Conservation (phyloP, 2,113 vertebrate genomes). For the Eublepharis macularius region DNA sequence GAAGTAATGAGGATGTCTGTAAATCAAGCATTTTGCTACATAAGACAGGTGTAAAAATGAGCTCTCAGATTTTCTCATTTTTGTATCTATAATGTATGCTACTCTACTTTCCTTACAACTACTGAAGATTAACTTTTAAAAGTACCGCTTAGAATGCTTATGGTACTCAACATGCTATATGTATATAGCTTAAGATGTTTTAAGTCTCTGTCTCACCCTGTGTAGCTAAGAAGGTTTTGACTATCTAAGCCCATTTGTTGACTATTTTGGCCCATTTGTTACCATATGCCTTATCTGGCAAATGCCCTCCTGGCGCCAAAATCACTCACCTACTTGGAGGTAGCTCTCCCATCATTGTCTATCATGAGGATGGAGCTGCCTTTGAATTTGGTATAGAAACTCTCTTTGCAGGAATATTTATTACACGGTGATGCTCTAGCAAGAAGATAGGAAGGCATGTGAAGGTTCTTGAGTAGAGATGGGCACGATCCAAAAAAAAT, state of each 20-base stretch:
- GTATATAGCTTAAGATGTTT: neutral
- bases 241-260: neutral
- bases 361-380: too few relatives aligned
- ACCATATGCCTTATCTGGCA: neutral
- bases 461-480: too few relatives aligned
- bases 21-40: slow-evolving; percentile 41
- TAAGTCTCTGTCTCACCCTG: neutral
- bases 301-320: too few relatives aligned
- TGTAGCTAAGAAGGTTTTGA: neutral
- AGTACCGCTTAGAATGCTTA: neutral
- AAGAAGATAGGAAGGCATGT: too few relatives aligned
- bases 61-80: slow-evolving; percentile 17
- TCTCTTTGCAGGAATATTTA: too few relatives aligned
- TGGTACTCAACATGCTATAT: neutral
- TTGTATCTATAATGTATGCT: neutral
- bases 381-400: too few relatives aligned
- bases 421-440: too few relatives aligned
- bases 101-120: neutral
- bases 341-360: too few relatives aligned
- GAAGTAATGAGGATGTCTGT: slow-evolving; percentile 20
- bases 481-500: too few relatives aligned
- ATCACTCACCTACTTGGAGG: too few relatives aligned
- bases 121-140: slow-evolving; percentile 8
- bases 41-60: neutral
- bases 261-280: neutral